Evolutionary conservation across 2,888 invertebrate species (phyloP).

Genomic region (Lasioglossum leucozonium): DNA sequence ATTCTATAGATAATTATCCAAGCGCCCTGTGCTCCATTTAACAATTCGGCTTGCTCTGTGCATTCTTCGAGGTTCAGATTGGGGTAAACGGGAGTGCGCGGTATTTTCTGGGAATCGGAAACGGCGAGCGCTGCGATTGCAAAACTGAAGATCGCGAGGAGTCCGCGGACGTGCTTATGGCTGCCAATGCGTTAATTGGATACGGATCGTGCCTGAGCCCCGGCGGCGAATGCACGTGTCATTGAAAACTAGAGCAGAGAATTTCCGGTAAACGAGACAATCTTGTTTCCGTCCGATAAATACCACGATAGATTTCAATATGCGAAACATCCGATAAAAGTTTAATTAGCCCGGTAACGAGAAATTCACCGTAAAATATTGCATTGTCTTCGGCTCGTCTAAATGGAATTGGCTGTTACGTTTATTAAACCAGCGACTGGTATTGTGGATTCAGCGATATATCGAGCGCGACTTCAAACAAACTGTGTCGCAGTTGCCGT

Average conservation of each 20-base stretch:
- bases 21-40: too few species aligned
- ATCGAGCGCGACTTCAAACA: neutral
- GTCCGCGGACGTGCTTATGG: neutral
- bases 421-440: neutral
- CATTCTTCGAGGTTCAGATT: neutral
- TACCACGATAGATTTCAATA: neutral
- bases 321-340: neutral
- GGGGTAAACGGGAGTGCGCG: neutral
- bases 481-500: neutral
- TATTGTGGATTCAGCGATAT: neutral
- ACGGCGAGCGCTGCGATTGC: neutral
- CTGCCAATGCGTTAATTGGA: neutral
- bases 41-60: neutral
- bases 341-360: constrained; percentile 7
- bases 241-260: constrained; percentile 1
- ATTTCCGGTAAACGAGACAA: neutral
- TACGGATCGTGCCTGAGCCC: neutral
- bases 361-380: neutral
- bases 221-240: neutral
- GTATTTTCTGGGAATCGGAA: neutral
- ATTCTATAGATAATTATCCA: too few species aligned
- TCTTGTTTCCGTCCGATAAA: neutral
- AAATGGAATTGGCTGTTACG: neutral
- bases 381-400: neutral
- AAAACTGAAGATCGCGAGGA: neutral